Percentiles rank a stretch among this genome's conserved stretches.
Evolutionary conservation across 2,113 vertebrate species (phyloP).

Genomic region (Chionomys nivalis): DNA sequence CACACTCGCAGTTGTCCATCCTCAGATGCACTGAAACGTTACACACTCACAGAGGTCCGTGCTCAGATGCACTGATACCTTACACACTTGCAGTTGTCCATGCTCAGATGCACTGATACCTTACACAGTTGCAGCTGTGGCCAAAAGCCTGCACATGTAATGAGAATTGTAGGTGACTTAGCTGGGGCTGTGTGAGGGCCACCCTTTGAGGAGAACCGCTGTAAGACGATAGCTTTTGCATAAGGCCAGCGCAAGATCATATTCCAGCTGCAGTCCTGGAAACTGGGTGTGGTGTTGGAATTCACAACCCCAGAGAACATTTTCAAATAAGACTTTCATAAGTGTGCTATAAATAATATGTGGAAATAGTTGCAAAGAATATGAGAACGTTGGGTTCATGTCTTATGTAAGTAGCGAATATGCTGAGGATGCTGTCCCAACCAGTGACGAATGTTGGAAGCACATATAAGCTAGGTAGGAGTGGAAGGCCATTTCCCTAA

Average conservation of each 20-base stretch:
- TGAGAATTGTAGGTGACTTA: background rate
- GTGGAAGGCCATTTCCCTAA: background rate
- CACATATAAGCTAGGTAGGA: background rate
- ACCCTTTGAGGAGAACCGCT: background rate
- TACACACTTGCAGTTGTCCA: too few relatives aligned
- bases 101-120: too few relatives aligned
- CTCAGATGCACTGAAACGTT: too few relatives aligned
- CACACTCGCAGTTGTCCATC: too few relatives aligned
- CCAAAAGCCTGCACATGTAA: background rate
- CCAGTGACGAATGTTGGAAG: background rate
- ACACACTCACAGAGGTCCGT: too few relatives aligned
- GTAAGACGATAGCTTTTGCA: background rate
- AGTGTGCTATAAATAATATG: background rate
- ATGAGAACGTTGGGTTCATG: slow-evolving; percentile 12
- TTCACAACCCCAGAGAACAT: background rate
- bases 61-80: fast-evolving
- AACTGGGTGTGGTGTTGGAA: background rate
- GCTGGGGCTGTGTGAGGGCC: background rate
- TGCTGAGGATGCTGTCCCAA: background rate
- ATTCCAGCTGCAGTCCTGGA: background rate
- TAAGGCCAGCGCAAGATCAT: background rate
- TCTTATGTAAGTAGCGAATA: slow-evolving; percentile 13
- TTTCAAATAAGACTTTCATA: background rate
- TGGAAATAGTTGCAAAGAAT: slow-evolving; percentile 47
- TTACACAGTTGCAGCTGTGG: too few relatives aligned